Conservation (phyloP, 1,140 invertebrate species). For the Micrasema minimum region DNA sequence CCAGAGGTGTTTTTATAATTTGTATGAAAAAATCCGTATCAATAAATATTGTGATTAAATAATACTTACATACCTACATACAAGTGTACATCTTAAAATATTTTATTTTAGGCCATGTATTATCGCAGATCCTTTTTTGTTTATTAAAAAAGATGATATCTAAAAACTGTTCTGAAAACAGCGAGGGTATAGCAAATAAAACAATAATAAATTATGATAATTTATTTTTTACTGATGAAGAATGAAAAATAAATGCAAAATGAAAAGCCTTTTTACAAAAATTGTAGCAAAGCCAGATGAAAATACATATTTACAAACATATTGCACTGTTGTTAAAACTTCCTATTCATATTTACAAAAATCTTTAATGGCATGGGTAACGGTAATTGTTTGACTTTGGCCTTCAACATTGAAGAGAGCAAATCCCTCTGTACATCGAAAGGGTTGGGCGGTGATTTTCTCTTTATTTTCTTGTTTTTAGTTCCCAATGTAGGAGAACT, state of each 20-base stretch:
- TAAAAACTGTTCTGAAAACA: too few species aligned
- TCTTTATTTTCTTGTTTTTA: constrained; percentile 41
- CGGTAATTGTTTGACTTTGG: constrained; percentile 40
- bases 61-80: too few species aligned
- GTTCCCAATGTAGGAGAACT: neutral
- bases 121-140: too few species aligned
- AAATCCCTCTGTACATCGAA: constrained; percentile 36
- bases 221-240: constrained; percentile 7
- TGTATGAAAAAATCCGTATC: too few species aligned
- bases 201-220: constrained; percentile 11
- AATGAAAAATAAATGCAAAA: constrained; percentile 30
- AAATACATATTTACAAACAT: constrained; percentile 14
- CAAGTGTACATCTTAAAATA: too few species aligned
- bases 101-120: too few species aligned
- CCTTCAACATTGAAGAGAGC: constrained; percentile 31
- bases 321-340: constrained; percentile 11
- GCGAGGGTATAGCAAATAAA: too few species aligned
- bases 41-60: too few species aligned
- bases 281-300: constrained; percentile 8
- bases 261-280: constrained; percentile 14
- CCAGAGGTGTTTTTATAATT: too few species aligned
- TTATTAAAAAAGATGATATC: too few species aligned
- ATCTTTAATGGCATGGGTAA: constrained; percentile 43
- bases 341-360: constrained; percentile 49
- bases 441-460: constrained; percentile 40